Conservation (phyloP, 2,797 vertebrate genomes). For the Macroramphosus scolopax region DNA sequence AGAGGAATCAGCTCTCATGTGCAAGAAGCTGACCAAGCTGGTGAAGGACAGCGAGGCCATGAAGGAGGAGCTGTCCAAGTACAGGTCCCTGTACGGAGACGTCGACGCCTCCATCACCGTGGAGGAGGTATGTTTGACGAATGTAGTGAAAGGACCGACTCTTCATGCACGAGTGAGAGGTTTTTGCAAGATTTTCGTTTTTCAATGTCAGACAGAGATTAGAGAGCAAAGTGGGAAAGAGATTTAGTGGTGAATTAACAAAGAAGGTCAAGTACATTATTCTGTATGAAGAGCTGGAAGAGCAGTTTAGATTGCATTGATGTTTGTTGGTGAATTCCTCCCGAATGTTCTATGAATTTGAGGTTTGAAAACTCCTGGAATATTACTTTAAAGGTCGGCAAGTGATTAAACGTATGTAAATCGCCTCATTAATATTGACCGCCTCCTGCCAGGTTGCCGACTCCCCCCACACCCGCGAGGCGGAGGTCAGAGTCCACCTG, state of each 20-base stretch:
- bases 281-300: too few species aligned
- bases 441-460: slow-evolving; percentile 79
- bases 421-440: not conserved
- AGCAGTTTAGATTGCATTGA: too few species aligned
- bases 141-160: not conserved
- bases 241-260: too few species aligned
- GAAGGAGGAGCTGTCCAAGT: slow-evolving; percentile 96
- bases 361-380: too few species aligned
- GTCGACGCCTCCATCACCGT: slow-evolving; percentile 91
- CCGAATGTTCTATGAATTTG: too few species aligned
- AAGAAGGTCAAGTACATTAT: too few species aligned
- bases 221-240: too few species aligned
- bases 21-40: slow-evolving; percentile 97
- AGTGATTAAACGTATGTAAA: not conserved
- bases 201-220: too few species aligned
- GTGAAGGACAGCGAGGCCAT: slow-evolving; percentile 94
- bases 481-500: slow-evolving; percentile 91
- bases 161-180: too few species aligned
- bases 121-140: slow-evolving; percentile 76
- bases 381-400: not conserved
- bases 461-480: slow-evolving; percentile 91
- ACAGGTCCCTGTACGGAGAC: slow-evolving; percentile 93
- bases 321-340: too few species aligned
- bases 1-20: slow-evolving; percentile 93
- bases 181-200: too few species aligned